Base-by-base conservation (phyloP, 2,113 vertebrate genomes). In the Siniperca chuatsi region DNA sequence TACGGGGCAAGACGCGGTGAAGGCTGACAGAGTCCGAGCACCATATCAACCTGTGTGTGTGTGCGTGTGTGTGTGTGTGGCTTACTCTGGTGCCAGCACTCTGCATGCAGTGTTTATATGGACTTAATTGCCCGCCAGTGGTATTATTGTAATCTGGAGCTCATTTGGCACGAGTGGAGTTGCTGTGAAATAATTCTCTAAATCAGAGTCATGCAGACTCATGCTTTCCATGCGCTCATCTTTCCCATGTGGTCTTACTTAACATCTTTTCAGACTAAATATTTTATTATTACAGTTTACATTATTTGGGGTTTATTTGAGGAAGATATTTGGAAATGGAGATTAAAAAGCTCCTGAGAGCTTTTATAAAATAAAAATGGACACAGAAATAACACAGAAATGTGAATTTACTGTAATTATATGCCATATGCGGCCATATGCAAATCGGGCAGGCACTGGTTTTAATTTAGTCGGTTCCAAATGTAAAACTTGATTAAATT, bases 121-220 rank as follows among this genome's bases (percentile, higher is more conserved):
- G 90, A 89, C 79, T 84, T 93, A 92, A 94, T 94, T 93, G 83
- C 89, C 82, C 57, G 61, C 85, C 84, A 25, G 79, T 86, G 87
- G 88, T 91, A 86, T 93, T 94, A 93, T 91, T 93, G 83, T 94
- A 93, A 93, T 94, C 91, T 94, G 90, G 90, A 93, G 80, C 92
- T 93, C 78, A 87, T 92, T 93, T 93, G 90, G 92, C 83, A 25
- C 37, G 7, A 80, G 71, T 62, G 62, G 58, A 83, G 65, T 76
- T 58, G 46, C 79, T 76, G 33, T 84, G 82, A 90, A 91, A 93
- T 93, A 68, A 91, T 90, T 82, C 61, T 86, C 54, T 75, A 21
- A 77, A 82, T 84, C 78, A 50, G 64, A 74, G 50, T 76, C 79
- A 60, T 79, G 77, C 50, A 55, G 64, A 74, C 46, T 76, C 79